Percentiles rank a stretch among this genome's conserved stretches.
These are phyloP conservation scores for Ichneumoninae sp. DNA, from an alignment of 2,888 invertebrate species.

Conservation along the genomic window DNA sequence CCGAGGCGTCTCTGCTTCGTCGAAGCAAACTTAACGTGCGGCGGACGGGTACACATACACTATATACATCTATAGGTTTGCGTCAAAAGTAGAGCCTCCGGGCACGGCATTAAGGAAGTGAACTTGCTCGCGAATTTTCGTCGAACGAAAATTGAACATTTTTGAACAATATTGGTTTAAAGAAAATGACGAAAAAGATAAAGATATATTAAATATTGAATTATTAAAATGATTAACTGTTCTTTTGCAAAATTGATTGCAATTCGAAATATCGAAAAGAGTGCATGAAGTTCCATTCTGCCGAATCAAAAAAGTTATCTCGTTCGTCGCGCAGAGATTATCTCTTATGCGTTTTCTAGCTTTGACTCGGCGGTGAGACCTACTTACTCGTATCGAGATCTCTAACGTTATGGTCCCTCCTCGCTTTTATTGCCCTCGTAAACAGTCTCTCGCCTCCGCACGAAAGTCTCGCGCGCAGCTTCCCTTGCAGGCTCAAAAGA, in stretches of 20 bases:
- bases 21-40: background rate
- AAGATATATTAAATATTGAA: too few species aligned
- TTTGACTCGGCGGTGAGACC: conserved; percentile 55
- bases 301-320: conserved; percentile 18
- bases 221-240: background rate
- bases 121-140: background rate
- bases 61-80: background rate
- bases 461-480: conserved; percentile 37
- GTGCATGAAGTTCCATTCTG: background rate
- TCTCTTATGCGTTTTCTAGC: conserved; percentile 43
- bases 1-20: background rate
- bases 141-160: background rate
- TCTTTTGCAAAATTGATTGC: background rate
- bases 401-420: conserved; percentile 49
- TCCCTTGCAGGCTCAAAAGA: conserved; percentile 41
- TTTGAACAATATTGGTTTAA: background rate
- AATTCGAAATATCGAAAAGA: conserved; percentile 5
- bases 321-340: conserved; percentile 56
- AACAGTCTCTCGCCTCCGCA: conserved; percentile 67
- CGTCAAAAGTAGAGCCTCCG: background rate
- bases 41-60: background rate
- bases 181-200: too few species aligned
- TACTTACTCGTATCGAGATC: conserved; percentile 58
- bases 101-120: background rate
- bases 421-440: conserved; percentile 72